phyloP scores from a whole-genome alignment of 2,888 invertebrate species.

The Papilio demoleus region DNA sequence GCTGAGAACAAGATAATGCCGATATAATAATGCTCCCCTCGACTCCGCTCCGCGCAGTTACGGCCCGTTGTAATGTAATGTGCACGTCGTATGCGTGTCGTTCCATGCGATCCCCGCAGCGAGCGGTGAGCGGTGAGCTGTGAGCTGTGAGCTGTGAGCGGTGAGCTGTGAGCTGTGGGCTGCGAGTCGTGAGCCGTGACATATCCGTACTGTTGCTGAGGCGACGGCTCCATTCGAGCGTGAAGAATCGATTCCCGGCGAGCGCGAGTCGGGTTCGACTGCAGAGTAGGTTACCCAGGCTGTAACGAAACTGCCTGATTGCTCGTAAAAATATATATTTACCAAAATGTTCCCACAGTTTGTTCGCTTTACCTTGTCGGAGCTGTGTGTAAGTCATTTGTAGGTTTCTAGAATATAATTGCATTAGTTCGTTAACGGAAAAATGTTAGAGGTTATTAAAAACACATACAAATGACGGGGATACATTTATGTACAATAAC shows the following conservation, averaged over 20 bases:
- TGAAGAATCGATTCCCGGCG: constrained; percentile 1
- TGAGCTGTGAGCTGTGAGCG: too few relatives aligned
- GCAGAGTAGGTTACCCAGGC: not conserved
- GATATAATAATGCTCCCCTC: not conserved
- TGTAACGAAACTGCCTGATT: constrained; percentile 10
- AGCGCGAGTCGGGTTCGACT: not conserved
- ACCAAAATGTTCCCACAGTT: constrained; percentile 10
- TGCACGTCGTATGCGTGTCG: not conserved
- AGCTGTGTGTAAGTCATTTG: not conserved
- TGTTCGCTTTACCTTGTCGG: not conserved
- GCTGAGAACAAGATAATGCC: constrained; percentile 9
- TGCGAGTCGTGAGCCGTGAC: not conserved
- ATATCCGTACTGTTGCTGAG: not conserved
- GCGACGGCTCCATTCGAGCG: not conserved
- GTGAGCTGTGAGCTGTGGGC: too few relatives aligned
- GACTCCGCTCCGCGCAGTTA: not conserved
- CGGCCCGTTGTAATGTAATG: constrained; percentile 1
- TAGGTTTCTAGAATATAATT: not conserved
- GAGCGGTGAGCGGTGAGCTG: not conserved
- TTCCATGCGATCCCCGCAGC: not conserved
- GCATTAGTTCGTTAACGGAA: not conserved
- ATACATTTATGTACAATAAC: too few relatives aligned
- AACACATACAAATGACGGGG: too few relatives aligned
- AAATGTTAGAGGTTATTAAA: too few relatives aligned
- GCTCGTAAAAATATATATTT: not conserved